phyloP scores from a whole-genome alignment of 2,797 vertebrate genomes.

The Sarcophilus harrisii region DNA sequence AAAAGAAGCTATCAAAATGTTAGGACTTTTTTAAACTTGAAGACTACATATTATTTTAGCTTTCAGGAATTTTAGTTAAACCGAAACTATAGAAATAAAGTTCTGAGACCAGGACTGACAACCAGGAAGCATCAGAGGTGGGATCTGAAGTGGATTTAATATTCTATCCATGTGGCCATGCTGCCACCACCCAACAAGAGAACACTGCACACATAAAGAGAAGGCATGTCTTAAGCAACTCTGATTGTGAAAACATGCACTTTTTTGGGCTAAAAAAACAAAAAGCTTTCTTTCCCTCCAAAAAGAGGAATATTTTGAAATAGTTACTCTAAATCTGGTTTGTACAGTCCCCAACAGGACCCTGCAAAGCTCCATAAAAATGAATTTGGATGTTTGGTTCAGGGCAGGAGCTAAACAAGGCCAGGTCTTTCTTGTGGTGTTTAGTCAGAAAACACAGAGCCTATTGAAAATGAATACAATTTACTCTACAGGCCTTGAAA shows the following conservation, averaged over 20 bases:
- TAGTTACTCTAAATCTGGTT: slow-evolving; percentile 33
- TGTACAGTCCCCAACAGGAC: slow-evolving; percentile 11
- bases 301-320: slow-evolving; percentile 56
- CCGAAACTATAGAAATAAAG: not conserved
- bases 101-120: not conserved
- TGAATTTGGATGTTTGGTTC: not conserved
- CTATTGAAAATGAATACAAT: slow-evolving; percentile 23
- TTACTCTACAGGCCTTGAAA: not conserved
- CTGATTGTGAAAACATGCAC: not conserved
- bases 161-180: not conserved
- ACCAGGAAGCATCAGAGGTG: not conserved
- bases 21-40: not conserved
- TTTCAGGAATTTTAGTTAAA: not conserved
- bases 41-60: not conserved
- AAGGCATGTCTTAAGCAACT: not conserved
- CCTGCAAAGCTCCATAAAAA: not conserved
- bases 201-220: not conserved
- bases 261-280: not conserved
- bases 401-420: not conserved
- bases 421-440: not conserved
- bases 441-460: not conserved
- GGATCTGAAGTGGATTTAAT: not conserved
- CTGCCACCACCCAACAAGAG: not conserved
- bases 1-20: slow-evolving; percentile 9
- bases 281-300: not conserved